Evolutionary conservation across 2,888 invertebrate species (phyloP).

Genomic region (Cheiracanthium punctorium): DNA sequence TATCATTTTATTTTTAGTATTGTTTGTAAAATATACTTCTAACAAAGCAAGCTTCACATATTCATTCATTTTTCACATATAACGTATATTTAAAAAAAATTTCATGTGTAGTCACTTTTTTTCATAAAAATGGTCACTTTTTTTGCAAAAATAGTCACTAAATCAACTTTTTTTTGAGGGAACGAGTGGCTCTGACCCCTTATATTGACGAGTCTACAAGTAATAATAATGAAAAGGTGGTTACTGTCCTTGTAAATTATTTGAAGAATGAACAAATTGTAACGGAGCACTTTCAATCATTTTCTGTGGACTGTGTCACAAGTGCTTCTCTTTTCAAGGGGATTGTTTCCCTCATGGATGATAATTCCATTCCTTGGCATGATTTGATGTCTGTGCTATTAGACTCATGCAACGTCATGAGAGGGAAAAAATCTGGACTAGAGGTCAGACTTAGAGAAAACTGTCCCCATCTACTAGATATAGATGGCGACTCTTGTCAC

Average conservation of each 20-base stretch:
- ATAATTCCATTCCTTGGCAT: not conserved
- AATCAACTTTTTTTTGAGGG: no score
- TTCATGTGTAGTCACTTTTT: no score
- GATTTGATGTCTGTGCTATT: slow-evolving; percentile 34
- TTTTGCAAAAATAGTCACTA: no score
- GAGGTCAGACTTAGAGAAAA: not conserved
- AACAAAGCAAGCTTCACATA: no score
- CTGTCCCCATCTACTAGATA: slow-evolving; percentile 37
- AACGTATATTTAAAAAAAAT: no score
- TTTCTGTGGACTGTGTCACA: not conserved
- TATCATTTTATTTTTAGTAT: no score
- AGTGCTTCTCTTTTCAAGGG: slow-evolving; percentile 13
- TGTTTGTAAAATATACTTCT: no score
- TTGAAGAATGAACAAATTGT: not conserved
- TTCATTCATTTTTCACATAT: no score
- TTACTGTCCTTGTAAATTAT: slow-evolving; percentile 19
- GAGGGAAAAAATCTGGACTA: slow-evolving; percentile 30
- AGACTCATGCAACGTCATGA: slow-evolving; percentile 44
- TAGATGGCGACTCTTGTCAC: slow-evolving; percentile 53
- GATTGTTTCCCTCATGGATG: not conserved
- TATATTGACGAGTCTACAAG: slow-evolving; percentile 1
- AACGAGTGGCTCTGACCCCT: no score
- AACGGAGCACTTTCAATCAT: slow-evolving; percentile 23
- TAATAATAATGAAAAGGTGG: not conserved
- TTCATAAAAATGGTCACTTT: no score